These are phyloP conservation scores for Tetranychus cinnabarinus DNA, from an alignment of 1,140 invertebrate species.

Conservation along the genomic window DNA sequence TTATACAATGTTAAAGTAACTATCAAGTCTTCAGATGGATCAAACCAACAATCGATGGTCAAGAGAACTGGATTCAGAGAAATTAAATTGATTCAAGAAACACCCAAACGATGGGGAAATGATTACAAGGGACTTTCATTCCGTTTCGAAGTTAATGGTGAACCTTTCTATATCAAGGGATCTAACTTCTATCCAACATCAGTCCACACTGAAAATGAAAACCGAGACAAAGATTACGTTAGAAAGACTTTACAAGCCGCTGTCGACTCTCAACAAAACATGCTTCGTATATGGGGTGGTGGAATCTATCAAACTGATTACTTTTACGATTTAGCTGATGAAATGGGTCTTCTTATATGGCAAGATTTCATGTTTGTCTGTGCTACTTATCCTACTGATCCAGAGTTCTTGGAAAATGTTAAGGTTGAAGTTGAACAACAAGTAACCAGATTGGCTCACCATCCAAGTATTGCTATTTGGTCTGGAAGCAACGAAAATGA, in stretches of 20 bases:
- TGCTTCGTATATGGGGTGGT: conserved; percentile 89
- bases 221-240: conserved; percentile 26
- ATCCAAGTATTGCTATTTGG: conserved; percentile 23
- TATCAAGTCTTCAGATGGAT: neutral
- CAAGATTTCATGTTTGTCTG: conserved; percentile 78
- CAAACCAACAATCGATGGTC: conserved; percentile 18
- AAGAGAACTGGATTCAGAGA: conserved; percentile 59
- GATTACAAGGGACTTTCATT: conserved; percentile 41
- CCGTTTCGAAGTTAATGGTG: conserved; percentile 63
- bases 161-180: conserved; percentile 79
- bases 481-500: conserved; percentile 98
- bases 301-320: conserved; percentile 58
- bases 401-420: conserved; percentile 45
- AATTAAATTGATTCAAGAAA: conserved; percentile 34
- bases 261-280: conserved; percentile 64
- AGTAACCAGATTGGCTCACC: conserved; percentile 61
- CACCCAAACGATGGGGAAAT: conserved; percentile 6
- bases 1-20: conserved; percentile 3
- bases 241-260: conserved; percentile 38
- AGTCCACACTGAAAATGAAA: conserved; percentile 48
- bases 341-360: too few relatives aligned
- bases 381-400: conserved; percentile 62
- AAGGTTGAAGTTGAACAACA: conserved; percentile 55
- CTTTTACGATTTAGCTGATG: too few relatives aligned
- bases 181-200: conserved; percentile 72